Conservation (phyloP, 2,888 invertebrate species). For the Leptinotarsa haldemani region DNA sequence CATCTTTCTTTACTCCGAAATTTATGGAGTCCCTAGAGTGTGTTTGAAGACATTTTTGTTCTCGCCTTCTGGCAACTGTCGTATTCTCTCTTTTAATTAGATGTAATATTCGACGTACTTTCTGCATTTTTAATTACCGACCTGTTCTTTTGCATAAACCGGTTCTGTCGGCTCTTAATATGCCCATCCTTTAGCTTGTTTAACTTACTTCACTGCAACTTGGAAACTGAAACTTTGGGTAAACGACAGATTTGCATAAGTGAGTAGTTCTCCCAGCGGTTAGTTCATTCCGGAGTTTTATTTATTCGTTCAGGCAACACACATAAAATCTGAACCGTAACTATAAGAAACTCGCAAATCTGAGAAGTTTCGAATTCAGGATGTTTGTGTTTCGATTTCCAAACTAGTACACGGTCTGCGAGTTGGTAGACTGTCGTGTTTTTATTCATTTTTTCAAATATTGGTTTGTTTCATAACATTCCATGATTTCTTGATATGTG, state of each 20-base stretch:
- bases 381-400: too few species aligned
- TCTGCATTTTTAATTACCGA: slow-evolving; percentile 56
- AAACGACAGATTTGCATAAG: slow-evolving; percentile 58
- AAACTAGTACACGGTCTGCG: too few species aligned
- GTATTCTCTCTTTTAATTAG: slow-evolving; percentile 56
- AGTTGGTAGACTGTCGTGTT: too few species aligned
- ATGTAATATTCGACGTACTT: slow-evolving; percentile 55
- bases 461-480: too few species aligned
- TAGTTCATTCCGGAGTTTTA: slow-evolving; percentile 34
- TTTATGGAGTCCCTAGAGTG: slow-evolving; percentile 56
- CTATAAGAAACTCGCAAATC: too few species aligned
- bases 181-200: slow-evolving; percentile 46
- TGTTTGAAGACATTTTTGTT: slow-evolving; percentile 56
- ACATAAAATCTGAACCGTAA: too few species aligned
- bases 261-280: slow-evolving; percentile 51
- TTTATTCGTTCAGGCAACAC: neutral
- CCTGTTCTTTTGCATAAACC: slow-evolving; percentile 29
- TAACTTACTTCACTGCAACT: slow-evolving; percentile 52
- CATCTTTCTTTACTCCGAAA: slow-evolving; percentile 52
- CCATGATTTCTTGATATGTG: too few species aligned
- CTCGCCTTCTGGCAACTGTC: slow-evolving; percentile 52
- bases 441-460: too few species aligned
- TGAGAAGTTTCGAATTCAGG: too few species aligned
- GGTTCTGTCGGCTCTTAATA: slow-evolving; percentile 32
- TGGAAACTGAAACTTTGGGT: slow-evolving; percentile 53